Evolutionary conservation across 2,797 vertebrate species (phyloP), one percentile per base, ranked within the genome.

Genomic region (Eupleurogrammus muticus): DNA sequence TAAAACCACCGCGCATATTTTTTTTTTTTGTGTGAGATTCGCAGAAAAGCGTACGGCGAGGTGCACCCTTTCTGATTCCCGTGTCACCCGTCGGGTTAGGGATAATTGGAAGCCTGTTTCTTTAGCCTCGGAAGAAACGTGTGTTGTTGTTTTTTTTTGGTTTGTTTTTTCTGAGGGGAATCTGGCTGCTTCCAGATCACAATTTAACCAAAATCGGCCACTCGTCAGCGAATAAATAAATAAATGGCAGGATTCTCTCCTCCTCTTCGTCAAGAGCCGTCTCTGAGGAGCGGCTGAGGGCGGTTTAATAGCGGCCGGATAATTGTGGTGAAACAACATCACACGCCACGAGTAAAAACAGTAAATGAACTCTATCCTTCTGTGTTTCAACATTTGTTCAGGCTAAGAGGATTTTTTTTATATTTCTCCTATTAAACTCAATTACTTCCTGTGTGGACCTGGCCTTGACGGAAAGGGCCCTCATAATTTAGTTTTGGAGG

Each of bases 361-460:
- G 47, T 73, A 75, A 89, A 89, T 84, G 67, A 90, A 85, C 77
- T 83, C 60, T 48, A 60, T 81, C 77, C 81, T 64, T 80, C 83
- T 75, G 81, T 68, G 80, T 84, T 84, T 82, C 56, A 76, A 74
- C 72, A 82, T 83, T 88, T 82, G 70, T 56, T 78, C 57, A 55
- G 70, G 72, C 51, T 80, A 56, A 59, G 80, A 71, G 59, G 52
- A n/a, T 70, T n/a, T 68, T 74, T 83, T 64, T 75, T 83, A 54
- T 80, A 77, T 79, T 85, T 73, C 77, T 83, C 85, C 73, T 80
- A 89, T 90, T 90, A 90, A 92, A 89, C 75, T 83, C 86, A 87
- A 90, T 88, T 76, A 87, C 90, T 92, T 92, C 91, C 88, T 91
- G 82, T 55, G 38, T 83, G 80, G 88, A 86, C 72, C 73, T 85